Evolutionary conservation across 2,113 vertebrate genomes (phyloP), one percentile per base, ranked within the genome.

Genomic region (Casuarius casuarius): DNA sequence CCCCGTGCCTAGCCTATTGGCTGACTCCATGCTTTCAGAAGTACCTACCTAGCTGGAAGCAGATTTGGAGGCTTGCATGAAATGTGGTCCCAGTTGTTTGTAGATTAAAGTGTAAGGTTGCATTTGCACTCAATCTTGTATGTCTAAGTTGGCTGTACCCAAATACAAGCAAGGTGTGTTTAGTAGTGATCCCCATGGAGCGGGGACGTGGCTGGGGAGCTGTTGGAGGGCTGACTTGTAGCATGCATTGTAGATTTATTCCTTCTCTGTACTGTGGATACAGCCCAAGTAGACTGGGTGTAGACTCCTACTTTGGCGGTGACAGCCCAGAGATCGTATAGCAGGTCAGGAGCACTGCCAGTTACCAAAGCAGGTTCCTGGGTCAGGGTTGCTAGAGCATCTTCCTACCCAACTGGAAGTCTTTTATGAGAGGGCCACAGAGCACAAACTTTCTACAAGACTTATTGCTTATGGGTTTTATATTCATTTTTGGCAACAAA

Each of bases 41-140:
- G 1, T 7, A 10, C 0, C 2, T 16, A 13, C 2, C 9, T 8
- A 48, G 10, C 5, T 63, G 28, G 61, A 79, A 35, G 44, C 19
- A 18, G 8, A 23, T 4, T 0, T 28, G 3, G 67, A 44, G 40
- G 15, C 20, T 22, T 44, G 6, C 10, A 2, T 51, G 73, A 59
- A 75, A 87, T 62, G n/a, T 11, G 35, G 26, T 7, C 16, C 35
- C 12, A 33, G 33, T 28, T 70, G 3, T 21, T 49, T 0, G 0
- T 4, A 16, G 28, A 2, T 1, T 2, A n/a, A 58, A 38, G 21
- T 5, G 4, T 42, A 54, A 84, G 49, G 21, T 2, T 13, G 56
- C 9, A n/a, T 4, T 35, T 5, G 3, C 7, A 5, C 7, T 16
- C 26, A 29, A 4, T 26, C 28, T 25, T 31, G 20, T 9, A 18